These are phyloP conservation scores for Hyles euphorbiae DNA, from an alignment of 1,140 invertebrate genomes.

Conservation along the genomic window DNA sequence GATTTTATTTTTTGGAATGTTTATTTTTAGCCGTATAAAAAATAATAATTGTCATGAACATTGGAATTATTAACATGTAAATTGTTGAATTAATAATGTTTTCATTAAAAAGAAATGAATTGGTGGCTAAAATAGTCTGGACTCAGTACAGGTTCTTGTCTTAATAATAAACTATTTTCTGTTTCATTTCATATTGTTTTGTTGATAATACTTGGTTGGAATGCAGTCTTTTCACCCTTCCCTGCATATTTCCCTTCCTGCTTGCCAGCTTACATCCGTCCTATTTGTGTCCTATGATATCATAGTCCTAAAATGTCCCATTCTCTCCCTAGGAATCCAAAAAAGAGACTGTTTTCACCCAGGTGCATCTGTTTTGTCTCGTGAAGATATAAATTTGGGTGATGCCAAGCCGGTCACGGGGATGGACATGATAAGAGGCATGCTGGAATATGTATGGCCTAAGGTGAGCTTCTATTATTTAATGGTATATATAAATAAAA, in stretches of 20 bases:
- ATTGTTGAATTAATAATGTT: too few relatives aligned
- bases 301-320: conserved; percentile 47
- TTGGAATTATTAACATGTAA: too few relatives aligned
- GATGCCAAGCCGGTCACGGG: conserved; percentile 80
- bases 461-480: conserved; percentile 75
- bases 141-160: neutral
- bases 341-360: conserved; percentile 93
- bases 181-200: conserved; percentile 28
- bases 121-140: too few relatives aligned
- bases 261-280: conserved; percentile 30
- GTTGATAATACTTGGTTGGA: conserved; percentile 68
- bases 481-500: too few relatives aligned
- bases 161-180: too few relatives aligned
- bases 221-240: conserved; percentile 44
- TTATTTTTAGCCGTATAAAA: too few relatives aligned
- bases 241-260: conserved; percentile 18
- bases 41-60: too few relatives aligned
- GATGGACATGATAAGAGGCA: conserved; percentile 89
- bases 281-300: conserved; percentile 6
- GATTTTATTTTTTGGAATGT: too few relatives aligned
- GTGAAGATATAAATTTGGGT: conserved; percentile 79
- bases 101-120: too few relatives aligned
- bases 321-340: conserved; percentile 75
- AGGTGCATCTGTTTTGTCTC: conserved; percentile 82
- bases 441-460: conserved; percentile 97